Base-by-base conservation (phyloP, 2,888 invertebrate species). In the Leucophenga maculata region DNA sequence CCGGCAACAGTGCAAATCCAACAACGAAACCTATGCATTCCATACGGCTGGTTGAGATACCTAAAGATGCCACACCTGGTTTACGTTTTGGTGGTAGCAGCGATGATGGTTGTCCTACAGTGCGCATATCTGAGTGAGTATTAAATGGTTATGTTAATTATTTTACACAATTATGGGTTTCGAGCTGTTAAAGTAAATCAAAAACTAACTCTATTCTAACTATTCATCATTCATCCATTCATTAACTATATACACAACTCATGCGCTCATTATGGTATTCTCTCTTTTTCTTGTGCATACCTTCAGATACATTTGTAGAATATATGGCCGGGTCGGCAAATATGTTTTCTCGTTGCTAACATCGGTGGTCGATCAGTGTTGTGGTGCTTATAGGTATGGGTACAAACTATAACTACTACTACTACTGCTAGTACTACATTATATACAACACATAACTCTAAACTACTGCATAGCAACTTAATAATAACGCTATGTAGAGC, bases 11-110 rank as follows among this genome's bases (percentile, higher is more conserved):
- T 26, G 65, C 39, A 1, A 39, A 32, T 6, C 16, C 62, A 46
- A 22, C 16, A 18, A 67, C 77, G 14, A 90, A 91, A 74, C 92
- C 92, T 39, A 92, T 93, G 59, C 97, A 96, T 89, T 94, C 95
- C 68, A 96, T 96, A 83, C 93, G 96, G 77, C 91, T 95, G 78
- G 93, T 97, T 66, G 93, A 94, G 84, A 93, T 96, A 82, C 94
- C 96, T 48, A 86, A 87, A 77, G 87, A 89, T 74, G 86, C 88
- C 9, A 91, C 91, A 22, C 91, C 91, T 22, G 92, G 92, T 60
- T 91, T 94, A 66, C 92, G 93, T 84, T 77, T 84, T 31, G 82
- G 84, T 73, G 81, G 77, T 88, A 80, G 80, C 16, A 80, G 83
- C 18, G 78, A 78, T 67, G 81, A 81, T 66, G 82, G 79, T 77